These are phyloP conservation scores for Acomys russatus DNA, from an alignment of 2,797 vertebrate species.

Conservation along the genomic window DNA sequence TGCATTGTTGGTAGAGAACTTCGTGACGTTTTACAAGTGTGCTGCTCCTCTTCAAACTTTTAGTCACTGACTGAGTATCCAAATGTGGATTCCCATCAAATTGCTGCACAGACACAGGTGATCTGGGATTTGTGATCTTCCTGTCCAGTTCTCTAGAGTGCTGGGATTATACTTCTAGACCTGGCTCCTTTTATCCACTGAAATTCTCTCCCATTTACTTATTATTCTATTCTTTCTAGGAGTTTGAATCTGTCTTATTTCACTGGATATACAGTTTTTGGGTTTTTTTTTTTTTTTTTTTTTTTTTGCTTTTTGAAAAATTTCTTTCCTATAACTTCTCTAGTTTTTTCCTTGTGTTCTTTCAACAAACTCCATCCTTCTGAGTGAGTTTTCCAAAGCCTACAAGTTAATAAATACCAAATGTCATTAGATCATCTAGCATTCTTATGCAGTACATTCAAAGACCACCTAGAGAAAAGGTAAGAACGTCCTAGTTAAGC, in stretches of 20 bases:
- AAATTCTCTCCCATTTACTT: neutral
- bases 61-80: neutral
- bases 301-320: neutral
- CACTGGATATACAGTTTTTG: neutral
- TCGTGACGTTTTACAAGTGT: neutral
- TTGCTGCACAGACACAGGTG: neutral
- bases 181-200: neutral
- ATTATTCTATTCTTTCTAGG: neutral
- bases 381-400: neutral
- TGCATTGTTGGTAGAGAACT: neutral
- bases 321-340: neutral
- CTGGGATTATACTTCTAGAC: neutral
- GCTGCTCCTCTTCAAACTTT: conserved; percentile 22
- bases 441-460: conserved; percentile 48
- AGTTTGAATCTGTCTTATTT: neutral
- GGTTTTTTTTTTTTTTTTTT: no score
- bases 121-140: neutral
- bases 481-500: neutral
- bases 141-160: neutral
- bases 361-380: neutral
- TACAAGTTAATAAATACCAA: conserved; percentile 26
- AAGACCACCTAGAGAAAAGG: neutral
- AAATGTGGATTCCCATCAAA: neutral
- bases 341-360: conserved; percentile 1
- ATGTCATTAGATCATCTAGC: conserved; percentile 10